Evolutionary conservation across 2,113 vertebrate species (phyloP).

Genomic region (Galeopterus variegatus): DNA sequence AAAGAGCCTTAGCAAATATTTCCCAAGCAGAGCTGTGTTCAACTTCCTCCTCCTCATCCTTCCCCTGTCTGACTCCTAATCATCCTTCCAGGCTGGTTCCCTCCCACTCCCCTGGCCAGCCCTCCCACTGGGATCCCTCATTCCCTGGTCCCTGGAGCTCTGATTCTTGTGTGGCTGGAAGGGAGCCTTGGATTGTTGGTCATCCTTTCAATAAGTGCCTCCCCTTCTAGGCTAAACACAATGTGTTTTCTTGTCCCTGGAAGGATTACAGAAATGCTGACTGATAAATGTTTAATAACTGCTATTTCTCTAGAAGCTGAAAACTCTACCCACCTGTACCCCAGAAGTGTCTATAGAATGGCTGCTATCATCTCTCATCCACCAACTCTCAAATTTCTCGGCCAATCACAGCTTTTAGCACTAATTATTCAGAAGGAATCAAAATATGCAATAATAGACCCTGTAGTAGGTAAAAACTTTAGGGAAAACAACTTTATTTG

Average conservation of each 20-base stretch:
- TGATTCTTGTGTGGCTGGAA: too few relatives aligned
- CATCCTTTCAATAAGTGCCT: background rate
- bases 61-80: background rate
- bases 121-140: background rate
- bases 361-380: too few relatives aligned
- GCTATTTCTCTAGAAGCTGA: background rate
- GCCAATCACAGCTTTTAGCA: too few relatives aligned
- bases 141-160: background rate
- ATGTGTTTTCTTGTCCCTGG: background rate
- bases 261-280: background rate
- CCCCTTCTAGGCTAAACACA: background rate
- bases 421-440: too few relatives aligned
- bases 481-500: background rate
- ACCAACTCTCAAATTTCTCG: too few relatives aligned
- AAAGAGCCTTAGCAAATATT: background rate
- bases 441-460: too few relatives aligned
- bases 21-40: background rate
- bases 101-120: background rate
- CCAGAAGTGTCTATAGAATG: background rate
- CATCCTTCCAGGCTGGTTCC: fast-evolving
- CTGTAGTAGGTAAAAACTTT: too few relatives aligned
- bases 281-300: too few relatives aligned
- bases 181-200: fast-evolving
- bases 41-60: background rate
- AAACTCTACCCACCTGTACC: fast-evolving